Conservation (phyloP, 2,797 vertebrate genomes). For the Pantherophis alleghaniensis region DNA sequence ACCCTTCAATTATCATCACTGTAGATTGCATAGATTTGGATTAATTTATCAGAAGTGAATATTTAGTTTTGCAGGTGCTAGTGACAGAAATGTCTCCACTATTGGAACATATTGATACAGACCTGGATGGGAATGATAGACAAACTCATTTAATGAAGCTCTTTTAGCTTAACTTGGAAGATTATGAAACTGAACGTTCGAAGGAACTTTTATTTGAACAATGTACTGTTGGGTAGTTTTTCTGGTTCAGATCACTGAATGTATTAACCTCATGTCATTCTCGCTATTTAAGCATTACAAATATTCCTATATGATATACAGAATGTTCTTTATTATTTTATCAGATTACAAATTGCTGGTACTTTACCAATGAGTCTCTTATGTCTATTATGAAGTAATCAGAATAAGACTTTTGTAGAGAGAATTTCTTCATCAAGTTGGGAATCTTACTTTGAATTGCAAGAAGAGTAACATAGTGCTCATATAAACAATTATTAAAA, state of each 20-base stretch:
- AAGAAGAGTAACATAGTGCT: background rate
- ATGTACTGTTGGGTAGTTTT: conserved; percentile 48
- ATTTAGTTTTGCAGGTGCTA: conserved; percentile 57
- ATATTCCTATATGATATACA: background rate
- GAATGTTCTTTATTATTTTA: background rate
- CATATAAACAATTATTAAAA: background rate
- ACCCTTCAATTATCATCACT: background rate
- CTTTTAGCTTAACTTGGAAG: conserved; percentile 53
- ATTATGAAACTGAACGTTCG: conserved; percentile 46
- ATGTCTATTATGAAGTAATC: background rate
- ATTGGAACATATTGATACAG: fast-evolving
- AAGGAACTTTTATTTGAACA: conserved; percentile 35
- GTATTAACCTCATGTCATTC: conserved; percentile 38
- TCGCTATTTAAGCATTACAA: conserved; percentile 26
- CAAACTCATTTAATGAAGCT: conserved; percentile 37
- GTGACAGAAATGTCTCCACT: background rate
- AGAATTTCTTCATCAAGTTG: background rate
- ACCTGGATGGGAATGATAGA: conserved; percentile 59
- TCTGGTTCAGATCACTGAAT: conserved; percentile 26
- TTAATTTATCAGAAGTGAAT: conserved; percentile 34
- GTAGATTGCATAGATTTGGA: conserved; percentile 21
- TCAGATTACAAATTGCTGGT: background rate
- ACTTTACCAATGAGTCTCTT: conserved; percentile 6
- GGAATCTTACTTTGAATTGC: background rate
- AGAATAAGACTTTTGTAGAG: background rate